Evolutionary conservation across 2,113 vertebrate species (phyloP).

Genomic region (Ictalurus furcatus): DNA sequence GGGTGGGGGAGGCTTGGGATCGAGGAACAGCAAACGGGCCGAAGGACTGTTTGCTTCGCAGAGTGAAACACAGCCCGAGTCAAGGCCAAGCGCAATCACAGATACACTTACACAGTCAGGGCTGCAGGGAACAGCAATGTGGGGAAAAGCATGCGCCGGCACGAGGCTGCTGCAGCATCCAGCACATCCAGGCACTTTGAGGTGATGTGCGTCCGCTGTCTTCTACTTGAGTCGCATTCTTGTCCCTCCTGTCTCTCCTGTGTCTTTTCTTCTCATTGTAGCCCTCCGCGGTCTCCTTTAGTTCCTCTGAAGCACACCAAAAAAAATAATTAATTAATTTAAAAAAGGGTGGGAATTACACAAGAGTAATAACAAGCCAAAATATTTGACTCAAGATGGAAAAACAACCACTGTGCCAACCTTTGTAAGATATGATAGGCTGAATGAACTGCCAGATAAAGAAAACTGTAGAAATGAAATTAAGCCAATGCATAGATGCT

Average conservation of each 20-base stretch:
- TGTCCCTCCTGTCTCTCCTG: slow-evolving; percentile 54
- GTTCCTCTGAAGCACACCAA: slow-evolving; percentile 50
- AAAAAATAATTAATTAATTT: slow-evolving; percentile 18
- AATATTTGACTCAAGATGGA: neutral
- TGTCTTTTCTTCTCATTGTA: slow-evolving; percentile 43
- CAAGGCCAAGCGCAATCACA: slow-evolving; percentile 64
- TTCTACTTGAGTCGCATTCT: slow-evolving; percentile 63
- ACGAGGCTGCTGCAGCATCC: slow-evolving; percentile 60
- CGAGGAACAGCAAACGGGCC: slow-evolving; percentile 58
- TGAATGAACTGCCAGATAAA: slow-evolving; percentile 22
- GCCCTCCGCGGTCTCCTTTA: slow-evolving; percentile 42
- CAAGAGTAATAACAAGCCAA: slow-evolving; percentile 4
- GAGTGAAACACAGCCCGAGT: slow-evolving; percentile 66
- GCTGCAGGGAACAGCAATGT: slow-evolving; percentile 42
- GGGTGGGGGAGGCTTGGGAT: slow-evolving; percentile 33
- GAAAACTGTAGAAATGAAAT: neutral
- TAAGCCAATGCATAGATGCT: neutral
- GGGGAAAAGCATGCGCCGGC: slow-evolving; percentile 37
- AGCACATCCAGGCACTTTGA: slow-evolving; percentile 68
- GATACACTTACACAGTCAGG: slow-evolving; percentile 54
- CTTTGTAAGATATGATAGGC: neutral
- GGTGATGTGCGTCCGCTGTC: slow-evolving; percentile 60
- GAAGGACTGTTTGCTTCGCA: slow-evolving; percentile 64
- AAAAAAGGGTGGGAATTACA: slow-evolving; percentile 43
- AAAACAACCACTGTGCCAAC: neutral